Base-by-base conservation (phyloP, 2,888 invertebrate genomes). In the Eulithis prunata region DNA sequence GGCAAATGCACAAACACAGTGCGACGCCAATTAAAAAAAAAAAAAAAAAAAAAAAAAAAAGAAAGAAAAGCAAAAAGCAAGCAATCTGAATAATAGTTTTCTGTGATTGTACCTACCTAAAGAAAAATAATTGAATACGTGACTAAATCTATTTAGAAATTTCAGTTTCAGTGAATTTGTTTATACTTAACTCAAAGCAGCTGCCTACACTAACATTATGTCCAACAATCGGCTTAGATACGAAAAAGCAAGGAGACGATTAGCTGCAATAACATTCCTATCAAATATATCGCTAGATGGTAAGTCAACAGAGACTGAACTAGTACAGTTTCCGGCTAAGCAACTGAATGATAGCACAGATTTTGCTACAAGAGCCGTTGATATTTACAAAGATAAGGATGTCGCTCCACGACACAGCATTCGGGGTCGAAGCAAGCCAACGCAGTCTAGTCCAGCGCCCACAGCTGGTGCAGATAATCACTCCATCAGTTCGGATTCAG, bases 231-330 rank as follows among this genome's bases (percentile, higher is more conserved):
- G 89, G 52, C 88, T 84, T 76, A 93, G 91, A 82, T 92, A 93
- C 79, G 94, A 94, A 81, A 95, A 96, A 90, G 96, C 97, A 81
- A 95, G 97, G 84, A 95, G 97, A 90, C 95, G 98, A 88, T 95
- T 98, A 79, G 98, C 98, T 84, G 99, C 99, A 77, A 95, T 98
- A 82, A 97, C 97, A 83, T 99, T 99, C 94, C 94, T 99, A 78
- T 96, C 98, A 62, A 99, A 98, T 92, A 99, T 99, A 85, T 98
- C 98, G 71, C 94, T 99, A 71, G 98, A 98, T 94, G 98, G 98
- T 74, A 96, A 96, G 77, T 96, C 97, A 88, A 95, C 95, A 84
- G 96, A 96, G 85, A 95, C 95, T 68, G 95, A 87, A 72, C 70
- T 87, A 66, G 76, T 80, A 62, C 83, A 86, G 68, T 73, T 83